Conservation (phyloP, 2,113 vertebrate species). For the Tachysurus vachellii region DNA sequence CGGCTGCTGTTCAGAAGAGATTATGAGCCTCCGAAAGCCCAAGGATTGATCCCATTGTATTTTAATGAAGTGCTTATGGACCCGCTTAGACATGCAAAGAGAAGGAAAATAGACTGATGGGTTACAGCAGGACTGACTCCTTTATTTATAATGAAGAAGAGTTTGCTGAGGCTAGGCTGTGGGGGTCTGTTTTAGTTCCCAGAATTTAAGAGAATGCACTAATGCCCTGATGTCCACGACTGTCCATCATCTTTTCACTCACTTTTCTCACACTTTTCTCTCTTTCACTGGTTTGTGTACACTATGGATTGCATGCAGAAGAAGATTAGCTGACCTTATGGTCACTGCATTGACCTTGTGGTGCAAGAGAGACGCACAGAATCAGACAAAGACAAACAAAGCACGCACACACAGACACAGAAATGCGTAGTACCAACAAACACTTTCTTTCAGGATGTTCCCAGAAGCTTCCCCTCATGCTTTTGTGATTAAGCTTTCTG, state of each 20-base stretch:
- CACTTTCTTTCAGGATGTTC: conserved; percentile 42
- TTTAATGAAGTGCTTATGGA: conserved; percentile 75
- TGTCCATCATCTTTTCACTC: conserved; percentile 71
- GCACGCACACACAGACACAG: conserved; percentile 44
- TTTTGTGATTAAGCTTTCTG: conserved; percentile 48
- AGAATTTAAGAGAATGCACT: conserved; percentile 69
- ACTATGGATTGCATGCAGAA: conserved; percentile 56
- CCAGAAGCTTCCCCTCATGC: conserved; percentile 20
- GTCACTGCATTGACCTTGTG: conserved; percentile 31
- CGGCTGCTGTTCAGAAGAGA: conserved; percentile 58
- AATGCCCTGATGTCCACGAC: conserved; percentile 71
- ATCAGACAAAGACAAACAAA: conserved; percentile 44
- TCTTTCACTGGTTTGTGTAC: conserved; percentile 49
- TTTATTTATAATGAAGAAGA: conserved; percentile 56
- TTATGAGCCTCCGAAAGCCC: conserved; percentile 65
- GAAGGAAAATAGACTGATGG: conserved; percentile 47
- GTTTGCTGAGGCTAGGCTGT: conserved; percentile 56
- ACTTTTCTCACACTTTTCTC: conserved; percentile 55
- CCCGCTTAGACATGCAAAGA: conserved; percentile 67
- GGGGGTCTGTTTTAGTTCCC: conserved; percentile 62
- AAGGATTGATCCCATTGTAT: conserved; percentile 70
- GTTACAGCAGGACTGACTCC: conserved; percentile 34
- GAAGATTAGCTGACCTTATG: conserved; percentile 70
- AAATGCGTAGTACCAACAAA: conserved; percentile 57
- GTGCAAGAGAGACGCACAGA: conserved; percentile 18